Percentiles rank a stretch among this genome's conserved stretches.
These are phyloP conservation scores for Macaca fascicularis DNA, from an alignment of 2,113 vertebrate genomes.

Conservation along the genomic window DNA sequence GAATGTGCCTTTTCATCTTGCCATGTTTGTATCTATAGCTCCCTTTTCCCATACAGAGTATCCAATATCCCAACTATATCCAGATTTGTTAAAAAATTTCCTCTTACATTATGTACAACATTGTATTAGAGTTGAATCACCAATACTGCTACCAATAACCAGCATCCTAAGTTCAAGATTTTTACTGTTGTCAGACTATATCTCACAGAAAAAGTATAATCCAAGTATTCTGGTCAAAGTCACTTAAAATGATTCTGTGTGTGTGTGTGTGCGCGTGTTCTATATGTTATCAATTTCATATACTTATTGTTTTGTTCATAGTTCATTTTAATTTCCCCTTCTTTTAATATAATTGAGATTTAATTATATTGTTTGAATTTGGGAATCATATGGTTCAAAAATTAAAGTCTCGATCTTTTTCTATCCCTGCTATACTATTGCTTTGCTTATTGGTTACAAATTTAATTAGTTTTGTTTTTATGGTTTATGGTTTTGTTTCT, in stretches of 20 bases:
- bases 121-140: not conserved
- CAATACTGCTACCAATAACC: not conserved
- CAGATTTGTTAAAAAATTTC: not conserved
- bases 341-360: not conserved
- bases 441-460: not conserved
- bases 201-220: not conserved
- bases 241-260: not conserved
- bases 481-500: not conserved
- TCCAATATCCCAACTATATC: not conserved
- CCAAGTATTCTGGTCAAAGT: not conserved
- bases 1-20: not conserved
- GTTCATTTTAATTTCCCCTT: not conserved
- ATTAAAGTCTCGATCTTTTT: not conserved
- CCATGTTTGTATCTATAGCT: not conserved
- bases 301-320: not conserved
- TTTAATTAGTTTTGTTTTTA: not conserved
- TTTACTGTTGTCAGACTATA: not conserved
- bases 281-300: not conserved
- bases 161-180: not conserved
- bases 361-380: not conserved
- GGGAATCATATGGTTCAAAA: not conserved
- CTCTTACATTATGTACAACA: not conserved
- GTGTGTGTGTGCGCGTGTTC: not conserved
- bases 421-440: not conserved
- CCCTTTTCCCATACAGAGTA: not conserved